Evolutionary conservation across 2,797 vertebrate species (phyloP).

Genomic region (Mormyrops attenuatus): DNA sequence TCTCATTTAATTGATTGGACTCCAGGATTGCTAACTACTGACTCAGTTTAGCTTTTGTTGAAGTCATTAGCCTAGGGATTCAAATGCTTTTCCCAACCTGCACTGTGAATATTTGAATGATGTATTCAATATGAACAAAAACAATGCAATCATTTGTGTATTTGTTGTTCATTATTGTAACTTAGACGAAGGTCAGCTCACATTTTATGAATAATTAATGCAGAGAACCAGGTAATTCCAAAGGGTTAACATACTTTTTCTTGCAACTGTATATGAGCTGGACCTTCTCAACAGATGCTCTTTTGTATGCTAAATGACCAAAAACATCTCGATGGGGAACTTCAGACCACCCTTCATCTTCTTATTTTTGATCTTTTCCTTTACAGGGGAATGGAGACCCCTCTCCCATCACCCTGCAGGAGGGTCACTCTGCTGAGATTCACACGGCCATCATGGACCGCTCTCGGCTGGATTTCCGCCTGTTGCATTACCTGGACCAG

Average conservation of each 20-base stretch:
- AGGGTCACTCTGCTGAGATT: slow-evolving; percentile 81
- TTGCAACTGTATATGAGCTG: neutral
- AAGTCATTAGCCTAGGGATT: neutral
- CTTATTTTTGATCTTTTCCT: neutral
- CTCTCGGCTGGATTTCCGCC: slow-evolving; percentile 70
- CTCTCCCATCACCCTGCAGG: slow-evolving; percentile 55
- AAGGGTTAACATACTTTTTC: neutral
- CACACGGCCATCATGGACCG: slow-evolving; percentile 77
- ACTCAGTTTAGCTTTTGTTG: neutral
- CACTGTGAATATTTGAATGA: neutral
- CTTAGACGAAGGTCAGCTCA: neutral
- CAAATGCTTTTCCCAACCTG: neutral
- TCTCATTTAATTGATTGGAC: neutral
- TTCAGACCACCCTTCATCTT: neutral
- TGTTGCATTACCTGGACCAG: slow-evolving; percentile 81
- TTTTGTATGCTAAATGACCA: neutral
- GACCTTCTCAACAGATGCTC: neutral
- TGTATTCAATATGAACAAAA: neutral
- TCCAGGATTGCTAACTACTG: neutral
- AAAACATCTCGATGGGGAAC: neutral
- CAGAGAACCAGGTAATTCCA: neutral
- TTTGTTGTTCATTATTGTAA: neutral
- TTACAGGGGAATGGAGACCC: slow-evolving; percentile 63
- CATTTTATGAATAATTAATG: neutral
- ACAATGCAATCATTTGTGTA: neutral